These are phyloP conservation scores for Odontesthes bonariensis DNA, from an alignment of 2,113 vertebrate genomes.

Conservation along the genomic window DNA sequence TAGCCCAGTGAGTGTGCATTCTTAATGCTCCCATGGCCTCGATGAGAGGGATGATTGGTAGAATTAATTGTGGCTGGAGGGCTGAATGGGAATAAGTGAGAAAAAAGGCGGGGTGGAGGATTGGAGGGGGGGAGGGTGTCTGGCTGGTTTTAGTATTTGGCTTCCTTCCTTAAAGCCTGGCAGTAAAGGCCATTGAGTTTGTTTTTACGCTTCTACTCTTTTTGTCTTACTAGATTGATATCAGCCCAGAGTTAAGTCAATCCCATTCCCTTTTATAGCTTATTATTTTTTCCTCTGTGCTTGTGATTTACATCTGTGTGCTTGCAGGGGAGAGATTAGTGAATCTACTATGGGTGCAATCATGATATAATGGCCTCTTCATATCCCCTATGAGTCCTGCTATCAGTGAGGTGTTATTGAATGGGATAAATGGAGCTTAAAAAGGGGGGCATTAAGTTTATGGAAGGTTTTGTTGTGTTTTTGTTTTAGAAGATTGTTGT, in stretches of 20 bases:
- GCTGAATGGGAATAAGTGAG: constrained; percentile 66
- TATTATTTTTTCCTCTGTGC: constrained; percentile 38
- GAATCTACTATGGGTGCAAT: constrained; percentile 49
- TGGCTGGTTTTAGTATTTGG: constrained; percentile 54
- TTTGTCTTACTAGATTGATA: constrained; percentile 56
- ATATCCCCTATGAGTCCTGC: constrained; percentile 56
- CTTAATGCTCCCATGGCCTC: constrained; percentile 78
- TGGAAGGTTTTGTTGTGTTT: background rate
- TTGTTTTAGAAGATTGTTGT: constrained; percentile 22
- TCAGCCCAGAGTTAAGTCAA: constrained; percentile 38
- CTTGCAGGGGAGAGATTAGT: constrained; percentile 57
- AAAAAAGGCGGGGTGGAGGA: constrained; percentile 31
- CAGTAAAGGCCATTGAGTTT: constrained; percentile 42
- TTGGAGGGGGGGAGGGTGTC: constrained; percentile 5
- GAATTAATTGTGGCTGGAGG: constrained; percentile 84
- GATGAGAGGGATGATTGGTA: constrained; percentile 75
- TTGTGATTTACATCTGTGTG: constrained; percentile 59
- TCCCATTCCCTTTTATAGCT: constrained; percentile 65
- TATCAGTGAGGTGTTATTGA: constrained; percentile 60
- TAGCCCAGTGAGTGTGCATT: constrained; percentile 77
- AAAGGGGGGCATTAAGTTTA: constrained; percentile 18
- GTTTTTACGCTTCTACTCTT: constrained; percentile 34
- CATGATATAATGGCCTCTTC: constrained; percentile 60
- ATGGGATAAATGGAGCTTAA: constrained; percentile 54
- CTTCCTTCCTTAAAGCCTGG: constrained; percentile 47